These are phyloP conservation scores for Helicolenus hilgendorfi DNA, from an alignment of 2,797 vertebrate species.

Conservation along the genomic window DNA sequence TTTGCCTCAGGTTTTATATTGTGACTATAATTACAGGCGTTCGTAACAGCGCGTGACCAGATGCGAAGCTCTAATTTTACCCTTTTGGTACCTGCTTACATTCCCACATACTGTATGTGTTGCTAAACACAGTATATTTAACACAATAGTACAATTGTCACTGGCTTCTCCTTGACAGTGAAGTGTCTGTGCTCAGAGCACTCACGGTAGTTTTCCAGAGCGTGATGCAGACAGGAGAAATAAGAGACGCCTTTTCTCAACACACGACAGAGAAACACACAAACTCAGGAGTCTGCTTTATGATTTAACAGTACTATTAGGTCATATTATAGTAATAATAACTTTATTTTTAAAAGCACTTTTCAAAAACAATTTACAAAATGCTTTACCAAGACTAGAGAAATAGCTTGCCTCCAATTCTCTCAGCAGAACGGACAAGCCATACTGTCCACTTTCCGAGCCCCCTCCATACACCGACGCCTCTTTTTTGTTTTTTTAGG, in stretches of 20 bases:
- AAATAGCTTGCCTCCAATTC: rapidly evolving
- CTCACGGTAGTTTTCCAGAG: constrained; percentile 31
- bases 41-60: background rate
- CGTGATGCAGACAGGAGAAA: background rate
- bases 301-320: background rate
- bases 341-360: too few relatives aligned
- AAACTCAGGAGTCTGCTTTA: background rate
- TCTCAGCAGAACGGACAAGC: too few relatives aligned
- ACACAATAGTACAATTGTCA: background rate
- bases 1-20: constrained; percentile 9
- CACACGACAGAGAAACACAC: background rate
- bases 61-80: constrained; percentile 14
- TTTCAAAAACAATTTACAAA: too few relatives aligned
- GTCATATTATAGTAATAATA: background rate
- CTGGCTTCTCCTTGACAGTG: background rate
- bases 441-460: too few relatives aligned
- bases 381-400: too few relatives aligned
- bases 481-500: too few relatives aligned
- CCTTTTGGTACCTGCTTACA: background rate
- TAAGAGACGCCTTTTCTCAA: background rate
- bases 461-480: too few relatives aligned
- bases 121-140: background rate
- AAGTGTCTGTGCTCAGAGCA: background rate
- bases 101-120: background rate
- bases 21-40: background rate